phyloP scores from a whole-genome alignment of 2,113 vertebrate species.

The Alethe castanea region DNA sequence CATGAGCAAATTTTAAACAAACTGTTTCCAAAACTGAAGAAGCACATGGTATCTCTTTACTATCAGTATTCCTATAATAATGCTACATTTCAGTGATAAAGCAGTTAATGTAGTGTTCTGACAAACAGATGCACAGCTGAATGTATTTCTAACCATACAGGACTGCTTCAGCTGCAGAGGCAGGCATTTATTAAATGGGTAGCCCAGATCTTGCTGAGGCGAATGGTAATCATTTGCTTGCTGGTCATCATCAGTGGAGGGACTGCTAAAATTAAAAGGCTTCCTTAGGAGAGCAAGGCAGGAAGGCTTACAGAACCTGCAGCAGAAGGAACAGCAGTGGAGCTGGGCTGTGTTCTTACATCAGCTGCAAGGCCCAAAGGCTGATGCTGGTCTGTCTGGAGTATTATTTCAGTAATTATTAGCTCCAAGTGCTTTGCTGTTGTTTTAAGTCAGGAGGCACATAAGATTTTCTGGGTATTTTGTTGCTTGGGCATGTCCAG shows the following conservation, averaged over 20 bases:
- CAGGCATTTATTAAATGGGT: not conserved
- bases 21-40: constrained; percentile 89
- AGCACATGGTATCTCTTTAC: constrained; percentile 77
- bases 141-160: rapidly evolving
- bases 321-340: not conserved
- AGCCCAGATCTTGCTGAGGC: not conserved
- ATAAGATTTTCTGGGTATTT: not conserved
- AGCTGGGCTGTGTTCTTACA: not conserved
- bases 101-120: not conserved
- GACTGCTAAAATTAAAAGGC: not conserved
- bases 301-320: not conserved
- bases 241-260: not conserved
- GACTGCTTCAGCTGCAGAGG: not conserved
- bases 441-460: not conserved
- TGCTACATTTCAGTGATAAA: not conserved
- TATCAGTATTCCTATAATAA: not conserved
- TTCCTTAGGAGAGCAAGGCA: not conserved
- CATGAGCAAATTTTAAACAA: constrained; percentile 89
- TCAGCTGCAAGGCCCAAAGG: not conserved
- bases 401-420: not conserved
- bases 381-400: not conserved
- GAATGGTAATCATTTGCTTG: not conserved
- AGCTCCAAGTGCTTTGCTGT: not conserved
- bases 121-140: not conserved
- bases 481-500: not conserved